Percentiles rank a stretch among this genome's conserved stretches.
Evolutionary conservation across 2,888 invertebrate genomes (phyloP).

Genomic region (Ennomos fuscantarius): DNA sequence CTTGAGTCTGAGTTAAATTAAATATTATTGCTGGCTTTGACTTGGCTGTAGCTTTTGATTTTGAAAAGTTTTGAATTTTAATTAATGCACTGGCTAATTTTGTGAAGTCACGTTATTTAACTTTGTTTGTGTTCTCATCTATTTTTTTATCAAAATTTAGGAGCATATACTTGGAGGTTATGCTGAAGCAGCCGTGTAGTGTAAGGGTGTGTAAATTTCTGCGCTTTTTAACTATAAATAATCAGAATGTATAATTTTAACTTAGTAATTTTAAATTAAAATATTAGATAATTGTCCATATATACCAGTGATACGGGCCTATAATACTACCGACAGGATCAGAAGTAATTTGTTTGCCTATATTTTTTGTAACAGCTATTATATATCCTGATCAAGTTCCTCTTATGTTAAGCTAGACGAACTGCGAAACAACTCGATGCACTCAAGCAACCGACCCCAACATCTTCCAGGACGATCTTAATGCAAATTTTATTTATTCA

Average conservation of each 20-base stretch:
- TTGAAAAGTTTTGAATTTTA: constrained; percentile 10
- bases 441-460: constrained; percentile 62
- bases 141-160: background rate
- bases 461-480: constrained; percentile 71
- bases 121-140: background rate
- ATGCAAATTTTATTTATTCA: constrained; percentile 85
- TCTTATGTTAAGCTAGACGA: background rate
- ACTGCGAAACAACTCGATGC: constrained; percentile 46
- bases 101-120: background rate
- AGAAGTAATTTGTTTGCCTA: too few species aligned
- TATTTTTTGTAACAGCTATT: too few species aligned
- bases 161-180: too few species aligned
- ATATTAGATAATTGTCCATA: too few species aligned
- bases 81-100: background rate
- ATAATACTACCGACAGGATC: too few species aligned
- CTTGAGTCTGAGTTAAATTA: constrained; percentile 22
- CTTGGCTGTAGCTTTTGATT: constrained; percentile 20
- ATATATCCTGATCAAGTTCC: background rate
- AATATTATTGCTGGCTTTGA: constrained; percentile 15
- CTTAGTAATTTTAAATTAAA: too few species aligned
- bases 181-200: too few species aligned
- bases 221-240: too few species aligned
- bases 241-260: too few species aligned
- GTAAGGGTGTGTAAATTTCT: too few species aligned
- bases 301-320: too few species aligned